phyloP scores from a whole-genome alignment of 2,113 vertebrate species.

The Acanthisitta chloris region DNA sequence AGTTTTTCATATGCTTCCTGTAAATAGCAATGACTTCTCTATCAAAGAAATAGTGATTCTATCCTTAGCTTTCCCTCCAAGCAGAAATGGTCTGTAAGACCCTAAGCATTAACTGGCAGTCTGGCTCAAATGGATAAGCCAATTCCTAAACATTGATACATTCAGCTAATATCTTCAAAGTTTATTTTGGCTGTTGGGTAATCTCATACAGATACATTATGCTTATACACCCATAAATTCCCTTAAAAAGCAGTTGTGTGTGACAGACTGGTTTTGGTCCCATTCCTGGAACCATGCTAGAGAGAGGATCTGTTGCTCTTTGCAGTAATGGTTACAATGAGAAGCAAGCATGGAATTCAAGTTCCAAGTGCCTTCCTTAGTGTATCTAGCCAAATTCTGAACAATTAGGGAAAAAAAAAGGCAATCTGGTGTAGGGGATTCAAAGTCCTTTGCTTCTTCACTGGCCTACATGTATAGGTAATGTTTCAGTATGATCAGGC shows the following conservation, averaged over 20 bases:
- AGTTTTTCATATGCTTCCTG: neutral
- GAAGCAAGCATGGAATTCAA: neutral
- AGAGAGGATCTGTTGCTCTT: neutral
- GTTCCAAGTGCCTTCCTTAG: neutral
- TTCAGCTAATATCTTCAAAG: neutral
- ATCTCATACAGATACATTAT: neutral
- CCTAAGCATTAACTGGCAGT: neutral
- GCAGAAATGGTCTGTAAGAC: neutral
- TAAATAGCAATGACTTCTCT: neutral
- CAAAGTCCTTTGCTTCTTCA: accelerated
- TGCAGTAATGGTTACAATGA: neutral
- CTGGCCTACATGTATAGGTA: accelerated
- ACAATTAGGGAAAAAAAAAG: neutral
- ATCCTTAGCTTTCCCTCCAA: neutral
- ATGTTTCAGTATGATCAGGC: neutral
- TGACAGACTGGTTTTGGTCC: neutral
- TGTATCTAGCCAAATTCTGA: neutral
- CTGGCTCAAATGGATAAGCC: neutral
- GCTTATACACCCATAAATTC: neutral
- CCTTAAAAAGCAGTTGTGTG: neutral
- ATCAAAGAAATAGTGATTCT: neutral
- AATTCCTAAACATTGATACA: neutral
- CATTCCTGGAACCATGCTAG: neutral
- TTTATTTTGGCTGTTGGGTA: neutral
- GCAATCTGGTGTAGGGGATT: too few relatives aligned